A percentile compares a stretch with the other conserved stretches of the same genome.
Evolutionary conservation across 2,113 vertebrate species (phyloP).

Genomic region (Eptatretus burgeri): DNA sequence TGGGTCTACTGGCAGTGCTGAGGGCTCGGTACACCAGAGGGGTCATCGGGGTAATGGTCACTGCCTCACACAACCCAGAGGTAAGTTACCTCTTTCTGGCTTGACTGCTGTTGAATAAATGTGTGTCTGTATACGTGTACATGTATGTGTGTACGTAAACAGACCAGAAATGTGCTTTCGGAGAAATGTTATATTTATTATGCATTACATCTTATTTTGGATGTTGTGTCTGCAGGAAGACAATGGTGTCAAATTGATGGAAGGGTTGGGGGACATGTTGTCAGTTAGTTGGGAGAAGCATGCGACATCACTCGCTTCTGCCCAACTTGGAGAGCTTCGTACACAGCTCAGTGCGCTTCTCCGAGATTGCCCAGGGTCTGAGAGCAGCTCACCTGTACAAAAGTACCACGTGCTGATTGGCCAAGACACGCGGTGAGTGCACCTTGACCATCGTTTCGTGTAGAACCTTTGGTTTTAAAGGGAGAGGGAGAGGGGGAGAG

Average conservation of each 20-base stretch:
- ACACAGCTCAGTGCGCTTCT: too few relatives aligned
- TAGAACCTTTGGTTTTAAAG: too few relatives aligned
- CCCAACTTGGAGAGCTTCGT: constrained; percentile 32
- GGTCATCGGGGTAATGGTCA: constrained; percentile 67
- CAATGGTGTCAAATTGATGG: constrained; percentile 68
- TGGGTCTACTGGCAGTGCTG: constrained; percentile 52
- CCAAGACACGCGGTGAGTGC: constrained; percentile 53
- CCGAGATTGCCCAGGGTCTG: too few relatives aligned
- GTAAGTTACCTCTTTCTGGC: constrained; percentile 17
- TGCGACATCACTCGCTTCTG: constrained; percentile 46
- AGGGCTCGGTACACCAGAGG: constrained; percentile 35
- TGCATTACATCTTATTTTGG: neutral
- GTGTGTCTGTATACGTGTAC: too few relatives aligned
- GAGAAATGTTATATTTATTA: too few relatives aligned
- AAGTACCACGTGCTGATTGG: constrained; percentile 30
- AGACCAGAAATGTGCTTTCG: too few relatives aligned
- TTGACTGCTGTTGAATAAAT: too few relatives aligned
- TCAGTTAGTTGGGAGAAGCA: constrained; percentile 44
- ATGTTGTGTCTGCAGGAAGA: constrained; percentile 33
- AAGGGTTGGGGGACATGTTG: constrained; percentile 84
- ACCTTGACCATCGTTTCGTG: too few relatives aligned
- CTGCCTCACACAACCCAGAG: constrained; percentile 85
- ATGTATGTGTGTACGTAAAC: too few relatives aligned
- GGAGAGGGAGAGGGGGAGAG: too few relatives aligned
- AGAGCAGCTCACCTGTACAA: constrained; percentile 15